Evolutionary conservation across 2,797 vertebrate species (phyloP), one percentile per base, ranked within the genome.

Genomic region (Coreius guichenoti): DNA sequence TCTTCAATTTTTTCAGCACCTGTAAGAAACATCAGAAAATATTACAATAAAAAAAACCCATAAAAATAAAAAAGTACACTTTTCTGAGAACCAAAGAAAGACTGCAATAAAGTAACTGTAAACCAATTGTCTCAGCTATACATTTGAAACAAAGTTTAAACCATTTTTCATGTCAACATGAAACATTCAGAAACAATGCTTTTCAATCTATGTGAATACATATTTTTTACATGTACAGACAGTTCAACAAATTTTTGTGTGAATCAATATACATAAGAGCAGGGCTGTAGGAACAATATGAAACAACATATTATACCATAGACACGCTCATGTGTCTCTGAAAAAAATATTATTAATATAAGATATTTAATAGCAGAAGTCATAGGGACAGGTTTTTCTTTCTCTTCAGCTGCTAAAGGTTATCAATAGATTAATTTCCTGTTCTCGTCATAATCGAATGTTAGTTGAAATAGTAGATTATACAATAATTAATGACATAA

Each of bases 311-410:
- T 23, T 13, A 69, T 39, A 23, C 19, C 2, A 69, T 23, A n/a
- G 56, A 58, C 9, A 58, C 3, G 8, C 9, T n/a, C 23, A 58
- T 58, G 56, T n/a, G 56, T 23, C 19, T 56, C 3, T 54, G 17
- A 31, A 36, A 36, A 21, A 23, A 47, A 3, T 1, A 43, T 17
- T 29, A 29, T 73, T 19, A 49, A 73, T 29, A 31, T 31, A 21
- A 12, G 4, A 14, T 14, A 26, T 49, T 73, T 29, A 49, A 74
- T 49, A 31, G 9, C 16, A 49, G 72, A 45, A 49, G 16, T 74
- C 29, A 13, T 17, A n/a, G 19, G 29, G 51, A 77, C 75, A 77
- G 29, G 39, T 54, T 86, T 82, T 58, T n/a, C 67, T 45, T 83
- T 73, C 31, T 67, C 33, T 43, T 70, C 73, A 7, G 56, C 33